Evolutionary conservation across 2,797 vertebrate genomes (phyloP).

Genomic region (Mastacembelus armatus): DNA sequence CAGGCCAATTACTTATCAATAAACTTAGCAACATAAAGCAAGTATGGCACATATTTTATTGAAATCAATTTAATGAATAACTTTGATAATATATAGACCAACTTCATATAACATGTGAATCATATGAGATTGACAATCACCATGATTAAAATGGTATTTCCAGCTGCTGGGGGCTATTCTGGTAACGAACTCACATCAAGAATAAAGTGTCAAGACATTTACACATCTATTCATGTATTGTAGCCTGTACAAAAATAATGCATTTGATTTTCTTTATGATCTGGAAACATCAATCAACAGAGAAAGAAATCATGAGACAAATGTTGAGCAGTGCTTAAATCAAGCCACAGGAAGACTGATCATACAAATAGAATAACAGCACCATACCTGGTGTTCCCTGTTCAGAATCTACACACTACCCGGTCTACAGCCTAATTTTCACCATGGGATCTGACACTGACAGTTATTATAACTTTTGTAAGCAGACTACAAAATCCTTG

Average conservation of each 20-base stretch:
- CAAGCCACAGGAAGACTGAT: conserved; percentile 29
- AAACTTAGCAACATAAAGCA: conserved; percentile 36
- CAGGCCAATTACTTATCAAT: neutral
- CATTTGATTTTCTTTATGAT: conserved; percentile 35
- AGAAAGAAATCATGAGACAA: conserved; percentile 26
- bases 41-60: conserved; percentile 84
- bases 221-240: conserved; percentile 28
- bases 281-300: conserved; percentile 4
- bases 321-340: conserved; percentile 30
- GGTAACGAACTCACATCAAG: conserved; percentile 47
- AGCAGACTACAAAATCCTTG: neutral
- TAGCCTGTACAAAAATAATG: conserved; percentile 44
- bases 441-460: neutral
- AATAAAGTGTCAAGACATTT: conserved; percentile 42
- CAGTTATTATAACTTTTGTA: neutral
- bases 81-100: conserved; percentile 53
- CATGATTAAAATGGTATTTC: conserved; percentile 53
- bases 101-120: conserved; percentile 53
- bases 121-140: conserved; percentile 58
- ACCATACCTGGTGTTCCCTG: neutral
- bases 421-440: conserved; percentile 16
- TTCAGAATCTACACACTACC: conserved; percentile 21
- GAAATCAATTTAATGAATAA: conserved; percentile 74
- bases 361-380: conserved; percentile 35
- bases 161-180: conserved; percentile 39